Percentiles rank a stretch among this genome's conserved stretches.
These are phyloP conservation scores for Hylomyscus alleni DNA, from an alignment of 2,797 vertebrate genomes.

Conservation along the genomic window DNA sequence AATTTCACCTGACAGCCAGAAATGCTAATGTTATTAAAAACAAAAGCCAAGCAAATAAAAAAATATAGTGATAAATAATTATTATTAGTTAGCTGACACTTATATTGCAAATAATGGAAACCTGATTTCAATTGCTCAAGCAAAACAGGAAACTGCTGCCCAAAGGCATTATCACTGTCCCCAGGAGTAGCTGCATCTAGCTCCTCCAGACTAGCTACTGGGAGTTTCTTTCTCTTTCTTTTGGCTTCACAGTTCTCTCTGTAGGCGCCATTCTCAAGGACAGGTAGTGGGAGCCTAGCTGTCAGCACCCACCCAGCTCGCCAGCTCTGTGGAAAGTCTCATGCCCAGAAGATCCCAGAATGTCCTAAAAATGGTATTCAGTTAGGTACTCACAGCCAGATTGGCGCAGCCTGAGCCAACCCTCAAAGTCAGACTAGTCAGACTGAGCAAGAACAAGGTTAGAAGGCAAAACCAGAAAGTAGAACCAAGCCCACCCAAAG, in stretches of 20 bases:
- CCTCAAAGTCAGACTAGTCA: neutral
- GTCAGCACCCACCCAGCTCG: neutral
- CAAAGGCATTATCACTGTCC: neutral
- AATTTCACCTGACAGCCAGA: neutral
- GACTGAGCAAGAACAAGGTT: neutral
- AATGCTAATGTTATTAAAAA: neutral
- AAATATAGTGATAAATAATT: neutral
- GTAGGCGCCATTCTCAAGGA: neutral
- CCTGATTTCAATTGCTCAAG: neutral
- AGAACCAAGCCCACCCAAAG: neutral
- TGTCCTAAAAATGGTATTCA: neutral
- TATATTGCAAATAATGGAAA: slow-evolving; percentile 15
- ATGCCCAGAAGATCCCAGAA: neutral
- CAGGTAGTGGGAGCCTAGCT: neutral
- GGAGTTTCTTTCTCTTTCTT: neutral
- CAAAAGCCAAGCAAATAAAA: neutral
- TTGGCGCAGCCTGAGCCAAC: neutral
- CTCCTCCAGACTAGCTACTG: neutral
- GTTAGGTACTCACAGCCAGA: neutral
- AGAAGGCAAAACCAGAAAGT: neutral
- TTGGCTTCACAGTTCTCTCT: neutral
- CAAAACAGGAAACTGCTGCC: neutral
- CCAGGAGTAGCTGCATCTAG: neutral
- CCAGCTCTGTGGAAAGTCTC: neutral
- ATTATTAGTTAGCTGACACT: slow-evolving; percentile 5